phyloP scores from a whole-genome alignment of 2,797 vertebrate genomes.

The Cynopterus sphinx region DNA sequence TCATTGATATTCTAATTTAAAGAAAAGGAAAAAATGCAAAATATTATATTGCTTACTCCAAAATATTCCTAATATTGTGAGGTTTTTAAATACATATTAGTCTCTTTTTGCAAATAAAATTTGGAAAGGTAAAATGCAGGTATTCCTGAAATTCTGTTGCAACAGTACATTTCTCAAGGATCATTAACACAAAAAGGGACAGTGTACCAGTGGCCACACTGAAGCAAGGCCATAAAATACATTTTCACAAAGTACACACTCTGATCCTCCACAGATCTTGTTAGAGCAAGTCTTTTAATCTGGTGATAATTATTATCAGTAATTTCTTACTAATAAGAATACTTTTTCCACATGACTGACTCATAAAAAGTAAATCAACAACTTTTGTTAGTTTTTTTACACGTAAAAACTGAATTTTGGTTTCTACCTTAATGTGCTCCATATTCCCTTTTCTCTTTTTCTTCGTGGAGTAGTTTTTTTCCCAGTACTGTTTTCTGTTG shows the following conservation, averaged over 20 bases:
- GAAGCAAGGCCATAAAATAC: background rate
- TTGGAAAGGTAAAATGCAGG: background rate
- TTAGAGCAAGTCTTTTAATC: background rate
- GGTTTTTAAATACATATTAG: background rate
- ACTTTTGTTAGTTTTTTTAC: background rate
- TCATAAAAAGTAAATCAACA: background rate
- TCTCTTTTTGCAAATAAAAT: conserved; percentile 12
- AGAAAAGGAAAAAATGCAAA: background rate
- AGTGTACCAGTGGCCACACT: background rate
- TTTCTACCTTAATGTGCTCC: background rate
- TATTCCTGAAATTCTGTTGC: background rate
- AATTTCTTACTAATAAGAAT: background rate
- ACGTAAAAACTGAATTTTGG: background rate
- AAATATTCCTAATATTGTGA: background rate
- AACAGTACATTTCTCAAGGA: background rate
- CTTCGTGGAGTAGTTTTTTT: background rate
- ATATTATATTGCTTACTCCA: background rate
- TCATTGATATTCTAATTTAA: background rate
- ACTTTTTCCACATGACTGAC: background rate
- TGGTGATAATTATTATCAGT: background rate
- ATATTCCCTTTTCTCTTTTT: background rate
- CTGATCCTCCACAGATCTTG: background rate
- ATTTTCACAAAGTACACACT: background rate
- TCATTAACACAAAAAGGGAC: background rate
- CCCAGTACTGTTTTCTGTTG: background rate